Conservation (phyloP, 2,113 vertebrate species). For the Cryptoleucopteryx plumbea region DNA sequence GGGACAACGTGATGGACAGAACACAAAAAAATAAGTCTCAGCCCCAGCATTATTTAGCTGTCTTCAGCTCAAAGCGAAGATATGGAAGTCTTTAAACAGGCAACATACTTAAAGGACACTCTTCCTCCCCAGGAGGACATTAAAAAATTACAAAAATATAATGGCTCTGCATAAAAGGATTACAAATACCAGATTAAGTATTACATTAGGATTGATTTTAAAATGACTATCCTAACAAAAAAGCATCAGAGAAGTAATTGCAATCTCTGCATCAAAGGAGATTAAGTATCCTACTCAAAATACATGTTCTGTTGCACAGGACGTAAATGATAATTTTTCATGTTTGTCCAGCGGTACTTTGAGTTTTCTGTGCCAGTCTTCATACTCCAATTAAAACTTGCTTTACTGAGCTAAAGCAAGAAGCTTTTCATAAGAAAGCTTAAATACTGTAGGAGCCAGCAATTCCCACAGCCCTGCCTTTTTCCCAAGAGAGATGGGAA, state of each 20-base stretch:
- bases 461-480: not conserved
- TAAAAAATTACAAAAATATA: not conserved
- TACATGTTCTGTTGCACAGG: not conserved
- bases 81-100: not conserved
- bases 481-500: not conserved
- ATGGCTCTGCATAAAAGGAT: not conserved
- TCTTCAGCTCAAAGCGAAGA: not conserved
- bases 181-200: not conserved
- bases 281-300: not conserved
- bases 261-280: not conserved
- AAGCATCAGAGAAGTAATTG: not conserved
- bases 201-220: not conserved
- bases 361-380: not conserved
- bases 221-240: not conserved
- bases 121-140: not conserved
- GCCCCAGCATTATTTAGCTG: not conserved
- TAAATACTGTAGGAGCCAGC: not conserved
- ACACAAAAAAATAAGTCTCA: not conserved
- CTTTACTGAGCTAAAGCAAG: not conserved
- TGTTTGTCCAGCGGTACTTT: not conserved
- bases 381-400: rapidly evolving
- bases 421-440: not conserved
- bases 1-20: rapidly evolving
- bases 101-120: not conserved
- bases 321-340: not conserved